Evolutionary conservation across 2,113 vertebrate species (phyloP).

Genomic region (Rhombomys opimus): DNA sequence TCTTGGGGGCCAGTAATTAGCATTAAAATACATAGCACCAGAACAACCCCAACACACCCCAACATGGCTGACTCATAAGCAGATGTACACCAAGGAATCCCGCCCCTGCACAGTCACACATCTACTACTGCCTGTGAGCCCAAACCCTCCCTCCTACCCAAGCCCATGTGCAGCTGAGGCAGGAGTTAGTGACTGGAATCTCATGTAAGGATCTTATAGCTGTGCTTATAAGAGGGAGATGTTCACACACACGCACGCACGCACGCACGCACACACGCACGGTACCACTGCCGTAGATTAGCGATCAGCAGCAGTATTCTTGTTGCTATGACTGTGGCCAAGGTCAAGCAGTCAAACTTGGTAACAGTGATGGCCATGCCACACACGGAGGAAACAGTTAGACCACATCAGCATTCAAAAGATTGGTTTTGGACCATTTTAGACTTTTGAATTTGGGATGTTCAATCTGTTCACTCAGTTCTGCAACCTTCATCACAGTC

Average conservation of each 20-base stretch:
- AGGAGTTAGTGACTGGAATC: neutral
- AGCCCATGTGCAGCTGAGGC: neutral
- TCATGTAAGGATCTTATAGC: neutral
- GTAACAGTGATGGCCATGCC: neutral
- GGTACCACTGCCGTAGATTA: too few species aligned
- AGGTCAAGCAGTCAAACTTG: neutral
- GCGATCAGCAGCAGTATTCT: neutral
- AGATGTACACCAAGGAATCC: neutral
- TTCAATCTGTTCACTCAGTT: neutral
- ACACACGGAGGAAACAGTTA: neutral
- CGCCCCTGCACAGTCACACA: neutral
- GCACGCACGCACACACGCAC: neutral
- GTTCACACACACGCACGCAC: neutral
- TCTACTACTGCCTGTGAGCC: too few species aligned
- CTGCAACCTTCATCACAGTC: neutral
- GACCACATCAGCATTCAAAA: neutral
- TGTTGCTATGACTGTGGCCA: neutral
- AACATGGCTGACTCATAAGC: neutral
- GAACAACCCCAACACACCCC: neutral
- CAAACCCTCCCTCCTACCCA: neutral
- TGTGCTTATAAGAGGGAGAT: neutral
- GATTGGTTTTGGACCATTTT: neutral
- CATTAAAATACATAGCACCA: too few species aligned
- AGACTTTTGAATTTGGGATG: neutral
- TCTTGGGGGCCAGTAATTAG: too few species aligned